Evolutionary conservation across 2,888 invertebrate genomes (phyloP), one percentile per base, ranked within the genome.

Genomic region (Lasioglossum pauxillum): DNA sequence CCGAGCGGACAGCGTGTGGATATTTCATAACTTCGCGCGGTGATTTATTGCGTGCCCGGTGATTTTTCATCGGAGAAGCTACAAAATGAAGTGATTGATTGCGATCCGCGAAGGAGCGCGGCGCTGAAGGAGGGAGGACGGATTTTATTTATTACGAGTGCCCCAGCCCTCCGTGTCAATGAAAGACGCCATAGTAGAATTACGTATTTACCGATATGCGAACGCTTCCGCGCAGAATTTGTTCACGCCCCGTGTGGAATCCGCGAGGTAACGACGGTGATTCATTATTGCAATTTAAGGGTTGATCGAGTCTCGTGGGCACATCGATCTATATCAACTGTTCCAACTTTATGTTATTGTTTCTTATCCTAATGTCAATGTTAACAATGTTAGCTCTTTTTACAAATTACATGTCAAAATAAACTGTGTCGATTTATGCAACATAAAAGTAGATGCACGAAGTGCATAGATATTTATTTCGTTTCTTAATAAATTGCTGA

Each of bases 81-180:
- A 88, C 90, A 82, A 83, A 90, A 90, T 87, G 87, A 91, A 90
- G 87, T 91, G 91, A 91, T 91, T 91, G 91, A 91, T 91, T 89
- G 87, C 90, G 69, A 78, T 83, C 16, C 74, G 82, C 86, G 84
- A 91, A 91, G 83, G 82, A 89, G 77, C 76, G 75, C 82, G 76
- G 78, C 75, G 78, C 75, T 76, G 81, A 84, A 77, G 74, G 78
- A 78, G 80, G 76, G 76, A 67, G 67, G 53, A 64, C 41, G 79
- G 38, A 69, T 86, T 86, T 87, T 86, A 87, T 87, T 87, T 87
- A 87, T 86, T 83, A 75, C 83, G 79, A 75, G 73, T 71, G 44
- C 31, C 75, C 49, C 10, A 16, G 14, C 14, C 67, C 19, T 19
- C 35, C 23, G 5, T 44, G 46, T 12, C 74, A 71, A 64, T 64